Percentiles rank a stretch among this genome's conserved stretches.
Evolutionary conservation across 2,797 vertebrate species (phyloP).

Genomic region (Rhinoraja longicauda): DNA sequence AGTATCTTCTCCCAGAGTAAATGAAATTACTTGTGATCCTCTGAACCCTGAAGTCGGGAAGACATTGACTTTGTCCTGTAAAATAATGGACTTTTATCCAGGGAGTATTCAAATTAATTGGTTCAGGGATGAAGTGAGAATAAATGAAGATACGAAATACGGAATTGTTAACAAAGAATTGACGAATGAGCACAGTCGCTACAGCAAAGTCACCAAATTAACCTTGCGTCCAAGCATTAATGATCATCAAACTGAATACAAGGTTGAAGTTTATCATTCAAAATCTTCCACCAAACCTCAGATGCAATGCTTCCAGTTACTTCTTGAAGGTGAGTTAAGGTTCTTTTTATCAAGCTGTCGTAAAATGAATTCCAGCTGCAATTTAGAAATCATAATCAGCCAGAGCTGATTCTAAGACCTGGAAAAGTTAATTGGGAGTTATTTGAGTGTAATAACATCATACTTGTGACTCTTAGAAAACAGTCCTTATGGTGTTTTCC

Average conservation of each 20-base stretch:
- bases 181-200: not conserved
- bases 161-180: not conserved
- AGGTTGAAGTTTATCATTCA: constrained; percentile 18
- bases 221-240: not conserved
- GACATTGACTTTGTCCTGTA: constrained; percentile 12
- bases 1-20: not conserved
- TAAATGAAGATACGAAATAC: not conserved
- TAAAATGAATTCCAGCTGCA: not conserved
- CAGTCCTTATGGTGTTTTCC: too few species aligned
- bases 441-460: not conserved
- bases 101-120: constrained; percentile 20
- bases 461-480: too few species aligned
- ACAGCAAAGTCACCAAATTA: not conserved
- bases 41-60: not conserved
- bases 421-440: not conserved
- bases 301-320: not conserved
- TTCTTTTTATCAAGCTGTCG: not conserved
- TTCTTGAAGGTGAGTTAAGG: constrained; percentile 27
- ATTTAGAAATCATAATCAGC: not conserved
- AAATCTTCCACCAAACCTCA: constrained; percentile 17
- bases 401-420: not conserved
- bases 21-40: not conserved
- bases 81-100: constrained; percentile 23
- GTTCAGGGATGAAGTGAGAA: not conserved
- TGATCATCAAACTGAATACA: constrained; percentile 25